A percentile compares a stretch with the other conserved stretches of the same genome.
phyloP scores from a whole-genome alignment of 2,113 vertebrate species.

The Silurus meridionalis region DNA sequence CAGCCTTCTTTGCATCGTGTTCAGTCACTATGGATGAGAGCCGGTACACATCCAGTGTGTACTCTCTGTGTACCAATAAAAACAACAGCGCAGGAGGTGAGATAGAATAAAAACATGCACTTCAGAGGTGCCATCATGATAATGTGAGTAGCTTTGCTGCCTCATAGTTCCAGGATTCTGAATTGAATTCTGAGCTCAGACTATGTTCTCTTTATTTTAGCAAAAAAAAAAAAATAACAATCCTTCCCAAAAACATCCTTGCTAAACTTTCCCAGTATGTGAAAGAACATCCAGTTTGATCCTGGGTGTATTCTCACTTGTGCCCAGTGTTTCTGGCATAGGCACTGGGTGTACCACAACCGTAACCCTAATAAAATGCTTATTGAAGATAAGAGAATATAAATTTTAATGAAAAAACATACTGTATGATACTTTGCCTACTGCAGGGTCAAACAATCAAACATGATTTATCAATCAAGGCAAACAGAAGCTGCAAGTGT shows the following conservation, averaged over 20 bases:
- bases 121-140: not conserved
- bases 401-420: not conserved
- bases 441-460: not conserved
- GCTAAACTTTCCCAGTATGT: not conserved
- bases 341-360: not conserved
- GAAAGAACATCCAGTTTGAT: not conserved
- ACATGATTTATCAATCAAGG: not conserved
- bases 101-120: not conserved
- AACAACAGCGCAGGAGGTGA: not conserved
- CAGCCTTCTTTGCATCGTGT: slow-evolving; percentile 96
- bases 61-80: slow-evolving; percentile 76
- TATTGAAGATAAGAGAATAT: not conserved
- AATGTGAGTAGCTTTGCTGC: not conserved
- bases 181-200: not conserved
- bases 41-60: slow-evolving; percentile 93
- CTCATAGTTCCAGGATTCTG: not conserved
- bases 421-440: not conserved
- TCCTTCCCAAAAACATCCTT: not conserved
- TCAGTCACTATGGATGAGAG: slow-evolving; percentile 91
- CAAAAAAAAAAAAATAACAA: no score
- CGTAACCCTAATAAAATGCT: not conserved
- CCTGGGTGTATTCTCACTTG: not conserved
- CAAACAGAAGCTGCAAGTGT: not conserved
- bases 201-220: not conserved
- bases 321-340: not conserved